Conservation (phyloP, 2,888 invertebrate species). For the Mesorhabditis belari region DNA sequence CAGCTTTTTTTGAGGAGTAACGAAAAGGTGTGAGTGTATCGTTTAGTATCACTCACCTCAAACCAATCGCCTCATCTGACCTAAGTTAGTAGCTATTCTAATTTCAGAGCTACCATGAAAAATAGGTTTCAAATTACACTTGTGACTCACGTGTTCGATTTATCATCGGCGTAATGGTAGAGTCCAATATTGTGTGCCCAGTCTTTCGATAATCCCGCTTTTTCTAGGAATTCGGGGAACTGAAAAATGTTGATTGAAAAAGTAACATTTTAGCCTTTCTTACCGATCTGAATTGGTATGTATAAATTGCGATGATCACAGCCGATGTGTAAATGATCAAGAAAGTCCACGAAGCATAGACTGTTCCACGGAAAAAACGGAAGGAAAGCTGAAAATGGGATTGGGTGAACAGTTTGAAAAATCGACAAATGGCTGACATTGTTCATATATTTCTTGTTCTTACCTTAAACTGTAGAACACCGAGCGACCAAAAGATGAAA, state of each 20-base stretch:
- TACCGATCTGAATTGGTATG: conserved; percentile 78
- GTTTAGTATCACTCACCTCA: not conserved
- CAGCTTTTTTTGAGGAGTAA: not conserved
- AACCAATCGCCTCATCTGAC: not conserved
- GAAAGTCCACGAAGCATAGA: conserved; percentile 90
- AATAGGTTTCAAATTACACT: conserved; percentile 21
- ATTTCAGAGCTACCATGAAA: not conserved
- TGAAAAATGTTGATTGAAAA: conserved; percentile 1
- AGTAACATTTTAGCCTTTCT: conserved; percentile 5
- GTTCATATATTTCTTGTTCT: not conserved
- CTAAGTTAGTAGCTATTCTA: not conserved
- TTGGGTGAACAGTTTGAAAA: not conserved
- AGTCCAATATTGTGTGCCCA: conserved; percentile 86
- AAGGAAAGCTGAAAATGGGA: conserved; percentile 71
- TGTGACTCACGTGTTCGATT: no score
- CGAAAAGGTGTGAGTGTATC: not conserved
- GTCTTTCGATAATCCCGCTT: conserved; percentile 28
- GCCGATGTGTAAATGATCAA: conserved; percentile 92
- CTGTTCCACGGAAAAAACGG: conserved; percentile 79
- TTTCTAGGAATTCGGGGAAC: conserved; percentile 57
- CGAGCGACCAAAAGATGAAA: conserved; percentile 86
- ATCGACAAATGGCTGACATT: not conserved
- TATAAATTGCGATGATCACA: conserved; percentile 85
- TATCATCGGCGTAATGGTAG: conserved; percentile 65
- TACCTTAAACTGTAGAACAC: conserved; percentile 87